Percentiles rank a stretch among this genome's conserved stretches.
Evolutionary conservation across 2,797 vertebrate genomes (phyloP).

Genomic region (Chiroxiphia lanceolata): DNA sequence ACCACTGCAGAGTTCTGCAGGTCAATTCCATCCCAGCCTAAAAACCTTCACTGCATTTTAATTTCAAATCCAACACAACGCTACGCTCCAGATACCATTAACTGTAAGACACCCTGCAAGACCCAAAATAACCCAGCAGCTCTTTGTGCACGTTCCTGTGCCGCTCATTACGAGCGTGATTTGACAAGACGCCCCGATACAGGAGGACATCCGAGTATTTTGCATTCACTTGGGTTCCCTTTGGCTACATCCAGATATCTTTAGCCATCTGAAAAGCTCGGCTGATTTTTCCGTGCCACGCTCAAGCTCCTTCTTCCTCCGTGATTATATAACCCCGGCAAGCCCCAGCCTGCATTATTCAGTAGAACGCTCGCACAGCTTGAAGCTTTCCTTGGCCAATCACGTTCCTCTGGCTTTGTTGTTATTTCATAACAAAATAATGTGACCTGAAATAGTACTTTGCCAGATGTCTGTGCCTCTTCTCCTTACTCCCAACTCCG

Average conservation of each 20-base stretch:
- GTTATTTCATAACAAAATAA: conserved; percentile 53
- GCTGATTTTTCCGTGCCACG: background rate
- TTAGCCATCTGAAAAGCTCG: background rate
- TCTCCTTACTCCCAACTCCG: background rate
- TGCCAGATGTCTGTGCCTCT: background rate
- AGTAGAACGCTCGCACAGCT: background rate
- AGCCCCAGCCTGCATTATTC: conserved; percentile 36
- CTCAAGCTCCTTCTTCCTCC: conserved; percentile 3
- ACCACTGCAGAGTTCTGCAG: background rate
- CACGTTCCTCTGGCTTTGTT: conserved; percentile 10
- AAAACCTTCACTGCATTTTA: background rate
- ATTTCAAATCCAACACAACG: background rate
- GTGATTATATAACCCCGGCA: background rate
- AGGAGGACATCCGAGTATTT: background rate
- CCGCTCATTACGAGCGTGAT: background rate
- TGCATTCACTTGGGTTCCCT: background rate
- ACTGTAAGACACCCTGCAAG: background rate
- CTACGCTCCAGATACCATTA: background rate
- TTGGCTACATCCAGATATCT: background rate
- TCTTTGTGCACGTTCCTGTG: background rate
- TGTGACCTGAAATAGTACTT: conserved; percentile 46
- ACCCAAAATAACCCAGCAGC: background rate
- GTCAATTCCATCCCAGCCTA: background rate
- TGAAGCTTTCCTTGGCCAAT: conserved; percentile 35
- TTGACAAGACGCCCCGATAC: background rate